Base-by-base conservation (phyloP, 2,797 vertebrate species). In the Megalops cyprinoides region DNA sequence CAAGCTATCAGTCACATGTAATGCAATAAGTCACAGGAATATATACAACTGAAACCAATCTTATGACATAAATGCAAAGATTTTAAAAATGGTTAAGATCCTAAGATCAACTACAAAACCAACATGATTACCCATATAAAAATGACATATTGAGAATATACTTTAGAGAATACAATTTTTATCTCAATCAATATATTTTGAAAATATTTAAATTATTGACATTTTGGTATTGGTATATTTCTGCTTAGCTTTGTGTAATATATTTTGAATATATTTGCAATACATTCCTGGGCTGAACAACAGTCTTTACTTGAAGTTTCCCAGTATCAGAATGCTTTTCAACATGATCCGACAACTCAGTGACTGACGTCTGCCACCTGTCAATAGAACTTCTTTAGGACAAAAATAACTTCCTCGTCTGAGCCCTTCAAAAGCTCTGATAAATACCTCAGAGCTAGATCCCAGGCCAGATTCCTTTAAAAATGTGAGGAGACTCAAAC, bases 401-500 rank as follows among this genome's bases (percentile, higher is more conserved):
- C 65, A 42, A 42, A 69, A 69, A 42, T 42, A 69, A 69, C 44
- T 23, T 44, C 44, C 18, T 9, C 20, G 65, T 23, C 65, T 39
- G 15, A 20, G 44, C 15, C 65, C 37, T 9, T 69, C 37, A 23
- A 44, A 23, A 2, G 14, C 31, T 67, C 34, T 18, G 34, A 67
- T 20, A 67, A 65, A 42, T 7, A 42, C 9, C 20, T n/a, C 51
- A 23, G 9, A 8, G 60, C 31, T n/a, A n/a, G n/a, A 42, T 15
- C 9, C n/a, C 23, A 15, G 37, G 37, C 37, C 65, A 69, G 37
- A 69, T 69, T 69, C 39, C 37, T 39, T 67, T 69, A 42, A 23
- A 69, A 42, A 69, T 69, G 44, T 69, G 34, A 69, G 23, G 18
- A 69, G 37, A 20, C 65, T 69, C 65, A 69, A 42, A 44, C 20